These are phyloP conservation scores for Panulirus ornatus DNA, from an alignment of 1,140 invertebrate genomes.

Conservation along the genomic window DNA sequence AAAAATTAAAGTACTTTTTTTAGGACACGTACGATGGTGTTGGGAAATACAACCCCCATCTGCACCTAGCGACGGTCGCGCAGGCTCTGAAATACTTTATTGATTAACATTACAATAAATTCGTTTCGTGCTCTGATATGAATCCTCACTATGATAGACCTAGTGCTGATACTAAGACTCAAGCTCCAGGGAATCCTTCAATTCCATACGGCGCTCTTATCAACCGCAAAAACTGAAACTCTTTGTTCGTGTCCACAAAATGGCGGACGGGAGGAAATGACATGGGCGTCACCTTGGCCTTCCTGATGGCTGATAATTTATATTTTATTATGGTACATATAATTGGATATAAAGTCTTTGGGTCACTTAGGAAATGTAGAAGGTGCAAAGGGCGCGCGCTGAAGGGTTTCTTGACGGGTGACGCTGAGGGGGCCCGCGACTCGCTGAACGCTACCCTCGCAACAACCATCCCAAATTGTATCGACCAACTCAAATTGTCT, in stretches of 20 bases:
- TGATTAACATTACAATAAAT: conserved; percentile 73
- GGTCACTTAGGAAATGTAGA: conserved; percentile 41
- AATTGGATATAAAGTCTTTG: neutral
- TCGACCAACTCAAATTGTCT: conserved; percentile 69
- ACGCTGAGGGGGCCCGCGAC: conserved; percentile 63
- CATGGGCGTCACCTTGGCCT: conserved; percentile 62
- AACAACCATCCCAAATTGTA: conserved; percentile 66
- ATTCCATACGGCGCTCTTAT: neutral
- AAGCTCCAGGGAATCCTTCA: neutral
- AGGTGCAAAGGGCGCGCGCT: conserved; percentile 70
- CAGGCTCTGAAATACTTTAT: conserved; percentile 72
- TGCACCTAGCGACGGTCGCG: conserved; percentile 70
- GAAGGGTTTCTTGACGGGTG: conserved; percentile 68
- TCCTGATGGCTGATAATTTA: conserved; percentile 33
- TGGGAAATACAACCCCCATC: conserved; percentile 10
- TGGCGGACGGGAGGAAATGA: conserved; percentile 69
- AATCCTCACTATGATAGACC: conserved; percentile 20
- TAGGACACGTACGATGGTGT: conserved; percentile 22
- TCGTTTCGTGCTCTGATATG: conserved; percentile 38
- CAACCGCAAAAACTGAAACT: conserved; percentile 50
- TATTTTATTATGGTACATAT: conserved; percentile 14
- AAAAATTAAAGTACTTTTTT: conserved; percentile 36
- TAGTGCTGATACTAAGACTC: conserved; percentile 18
- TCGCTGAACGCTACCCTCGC: conserved; percentile 65
- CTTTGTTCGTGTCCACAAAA: conserved; percentile 69